Evolutionary conservation across 2,797 vertebrate genomes (phyloP).

Genomic region (Atherinosoma microstoma): DNA sequence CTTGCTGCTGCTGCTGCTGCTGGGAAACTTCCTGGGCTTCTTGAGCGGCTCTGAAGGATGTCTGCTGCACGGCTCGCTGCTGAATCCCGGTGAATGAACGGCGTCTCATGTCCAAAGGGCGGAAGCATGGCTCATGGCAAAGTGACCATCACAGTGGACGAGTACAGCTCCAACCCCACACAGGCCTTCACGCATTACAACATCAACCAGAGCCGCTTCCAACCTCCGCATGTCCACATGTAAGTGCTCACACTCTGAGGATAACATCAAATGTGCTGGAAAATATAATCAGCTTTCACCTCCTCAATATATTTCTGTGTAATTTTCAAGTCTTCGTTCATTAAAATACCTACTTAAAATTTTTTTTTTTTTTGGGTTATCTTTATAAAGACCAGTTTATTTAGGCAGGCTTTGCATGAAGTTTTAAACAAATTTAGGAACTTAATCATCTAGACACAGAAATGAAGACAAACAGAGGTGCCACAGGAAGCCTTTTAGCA

Average conservation of each 20-base stretch:
- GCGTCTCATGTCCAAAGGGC: slow-evolving; percentile 90
- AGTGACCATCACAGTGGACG: slow-evolving; percentile 96
- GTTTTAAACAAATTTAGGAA: not conserved
- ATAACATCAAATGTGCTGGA: slow-evolving; percentile 2
- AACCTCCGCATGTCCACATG: slow-evolving; percentile 97
- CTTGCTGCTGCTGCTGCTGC: slow-evolving; percentile 17
- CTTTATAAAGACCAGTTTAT: not conserved
- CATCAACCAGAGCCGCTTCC: slow-evolving; percentile 98
- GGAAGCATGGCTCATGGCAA: slow-evolving; percentile 99
- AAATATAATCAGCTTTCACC: not conserved
- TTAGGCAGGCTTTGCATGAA: not conserved
- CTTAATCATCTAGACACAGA: not conserved
- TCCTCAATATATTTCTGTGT: not conserved
- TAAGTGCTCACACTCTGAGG: slow-evolving; percentile 79
- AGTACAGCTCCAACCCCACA: slow-evolving; percentile 98
- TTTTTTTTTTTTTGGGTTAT: not conserved
- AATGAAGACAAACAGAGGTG: not conserved
- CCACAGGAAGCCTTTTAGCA: slow-evolving; percentile 33
- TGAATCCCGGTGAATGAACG: slow-evolving; percentile 91
- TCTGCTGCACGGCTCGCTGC: slow-evolving; percentile 80
- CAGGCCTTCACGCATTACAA: slow-evolving; percentile 98
- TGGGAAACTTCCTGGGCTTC: slow-evolving; percentile 59
- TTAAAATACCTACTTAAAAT: not conserved
- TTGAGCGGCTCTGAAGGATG: slow-evolving; percentile 85
- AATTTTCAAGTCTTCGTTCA: too few species aligned